Conservation (phyloP, 2,888 invertebrate species). For the Synergus itoensis region DNA sequence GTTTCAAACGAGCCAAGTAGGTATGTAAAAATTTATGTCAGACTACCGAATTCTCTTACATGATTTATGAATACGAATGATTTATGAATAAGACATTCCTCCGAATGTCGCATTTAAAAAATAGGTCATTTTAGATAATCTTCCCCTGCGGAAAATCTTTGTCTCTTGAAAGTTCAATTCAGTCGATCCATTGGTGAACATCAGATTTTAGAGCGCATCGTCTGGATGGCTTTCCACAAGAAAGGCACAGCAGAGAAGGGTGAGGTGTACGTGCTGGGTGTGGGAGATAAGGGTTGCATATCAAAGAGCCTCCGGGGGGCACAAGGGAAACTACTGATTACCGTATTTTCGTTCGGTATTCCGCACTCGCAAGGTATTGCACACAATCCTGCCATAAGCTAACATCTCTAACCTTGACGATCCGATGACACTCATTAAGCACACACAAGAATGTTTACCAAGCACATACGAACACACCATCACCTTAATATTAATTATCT, state of each 20-base stretch:
- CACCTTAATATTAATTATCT: constrained; percentile 60
- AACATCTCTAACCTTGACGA: constrained; percentile 47
- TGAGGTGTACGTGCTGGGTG: constrained; percentile 46
- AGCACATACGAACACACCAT: constrained; percentile 46
- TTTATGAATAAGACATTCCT: neutral
- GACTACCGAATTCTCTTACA: neutral
- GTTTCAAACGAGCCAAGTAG: neutral
- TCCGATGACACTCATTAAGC: constrained; percentile 49
- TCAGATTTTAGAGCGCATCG: constrained; percentile 51
- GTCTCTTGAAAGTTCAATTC: neutral
- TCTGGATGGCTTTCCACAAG: constrained; percentile 40
- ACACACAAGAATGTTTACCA: constrained; percentile 44
- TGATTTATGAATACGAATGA: neutral
- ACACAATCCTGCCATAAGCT: constrained; percentile 46
- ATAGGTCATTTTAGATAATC: constrained; percentile 4
- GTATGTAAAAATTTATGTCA: neutral
- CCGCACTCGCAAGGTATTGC: constrained; percentile 52
- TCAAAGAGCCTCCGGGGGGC: constrained; percentile 46
- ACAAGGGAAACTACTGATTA: constrained; percentile 40
- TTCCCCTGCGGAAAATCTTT: neutral
- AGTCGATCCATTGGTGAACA: constrained; percentile 44
- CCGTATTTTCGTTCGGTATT: constrained; percentile 54
- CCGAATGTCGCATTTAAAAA: neutral
- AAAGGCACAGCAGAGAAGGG: constrained; percentile 47
- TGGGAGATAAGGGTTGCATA: constrained; percentile 52